These are phyloP conservation scores for Thalassaphorura encarpata DNA, from an alignment of 1,140 invertebrate species.

Conservation along the genomic window DNA sequence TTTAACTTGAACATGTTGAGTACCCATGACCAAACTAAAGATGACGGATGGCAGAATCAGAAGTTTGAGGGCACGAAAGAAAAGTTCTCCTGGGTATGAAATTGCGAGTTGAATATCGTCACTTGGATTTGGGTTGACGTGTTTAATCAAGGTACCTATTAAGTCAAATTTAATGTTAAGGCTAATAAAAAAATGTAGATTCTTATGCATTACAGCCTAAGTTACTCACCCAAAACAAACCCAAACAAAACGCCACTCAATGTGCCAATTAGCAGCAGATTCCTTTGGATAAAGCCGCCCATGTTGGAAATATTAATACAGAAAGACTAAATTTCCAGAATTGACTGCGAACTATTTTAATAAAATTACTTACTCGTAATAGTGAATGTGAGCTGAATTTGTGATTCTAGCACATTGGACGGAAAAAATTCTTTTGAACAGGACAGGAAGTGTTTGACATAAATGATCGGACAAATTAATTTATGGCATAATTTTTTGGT, in stretches of 20 bases:
- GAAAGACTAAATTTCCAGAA: too few relatives aligned
- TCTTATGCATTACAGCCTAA: not conserved
- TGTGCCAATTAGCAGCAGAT: conserved; percentile 8
- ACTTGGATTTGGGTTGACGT: conserved; percentile 53
- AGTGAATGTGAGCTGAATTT: too few relatives aligned
- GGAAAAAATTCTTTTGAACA: too few relatives aligned
- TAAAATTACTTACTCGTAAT: too few relatives aligned
- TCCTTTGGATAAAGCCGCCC: not conserved
- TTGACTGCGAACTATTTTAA: too few relatives aligned
- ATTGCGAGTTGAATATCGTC: conserved; percentile 62
- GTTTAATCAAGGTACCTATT: not conserved
- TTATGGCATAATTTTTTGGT: too few relatives aligned
- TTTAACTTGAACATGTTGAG: too few relatives aligned
- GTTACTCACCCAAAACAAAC: conserved; percentile 9
- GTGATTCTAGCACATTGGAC: too few relatives aligned
- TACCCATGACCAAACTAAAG: conserved; percentile 69
- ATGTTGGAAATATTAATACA: too few relatives aligned
- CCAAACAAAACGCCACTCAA: conserved; percentile 11
- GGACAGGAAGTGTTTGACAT: too few relatives aligned
- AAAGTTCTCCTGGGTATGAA: conserved; percentile 78
- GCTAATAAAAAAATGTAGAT: not conserved
- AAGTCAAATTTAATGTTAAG: not conserved
- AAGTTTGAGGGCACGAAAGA: conserved; percentile 74
- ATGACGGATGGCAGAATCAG: conserved; percentile 81
- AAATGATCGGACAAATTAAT: too few relatives aligned